Evolutionary conservation across 2,113 vertebrate species (phyloP).

Genomic region (Fulmarus glacialis): DNA sequence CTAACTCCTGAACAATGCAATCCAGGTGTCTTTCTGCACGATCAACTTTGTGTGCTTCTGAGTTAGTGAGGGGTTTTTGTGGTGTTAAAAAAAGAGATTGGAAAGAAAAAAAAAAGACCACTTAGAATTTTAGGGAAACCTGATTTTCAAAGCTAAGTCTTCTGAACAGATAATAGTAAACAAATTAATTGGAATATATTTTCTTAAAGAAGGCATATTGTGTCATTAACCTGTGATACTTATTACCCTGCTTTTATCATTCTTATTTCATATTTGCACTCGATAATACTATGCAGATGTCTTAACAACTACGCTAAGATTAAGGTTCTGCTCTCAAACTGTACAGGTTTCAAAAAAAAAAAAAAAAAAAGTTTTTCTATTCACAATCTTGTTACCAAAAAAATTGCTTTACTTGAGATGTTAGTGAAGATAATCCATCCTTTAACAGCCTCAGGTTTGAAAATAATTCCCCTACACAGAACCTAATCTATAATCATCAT

Average conservation of each 20-base stretch:
- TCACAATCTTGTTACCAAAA: background rate
- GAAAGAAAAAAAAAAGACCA: background rate
- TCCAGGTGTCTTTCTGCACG: background rate
- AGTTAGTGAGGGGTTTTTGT: rapidly evolving
- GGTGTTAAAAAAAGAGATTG: background rate
- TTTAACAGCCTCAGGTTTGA: background rate
- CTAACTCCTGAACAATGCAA: background rate
- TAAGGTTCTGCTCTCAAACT: background rate
- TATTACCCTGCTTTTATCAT: background rate
- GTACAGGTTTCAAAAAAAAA: background rate
- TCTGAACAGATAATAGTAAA: background rate
- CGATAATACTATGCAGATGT: background rate
- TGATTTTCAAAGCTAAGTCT: background rate
- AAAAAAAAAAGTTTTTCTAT: background rate
- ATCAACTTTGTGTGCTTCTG: background rate
- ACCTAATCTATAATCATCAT: background rate
- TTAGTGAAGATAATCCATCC: background rate
- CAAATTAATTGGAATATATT: background rate
- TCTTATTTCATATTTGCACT: background rate
- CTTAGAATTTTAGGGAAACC: background rate
- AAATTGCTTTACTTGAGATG: background rate
- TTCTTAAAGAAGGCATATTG: background rate
- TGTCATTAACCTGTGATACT: background rate
- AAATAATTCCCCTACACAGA: background rate
- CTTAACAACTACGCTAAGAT: background rate